Evolutionary conservation across 2,888 invertebrate species (phyloP).

Genomic region (Liodrosophila aerea): DNA sequence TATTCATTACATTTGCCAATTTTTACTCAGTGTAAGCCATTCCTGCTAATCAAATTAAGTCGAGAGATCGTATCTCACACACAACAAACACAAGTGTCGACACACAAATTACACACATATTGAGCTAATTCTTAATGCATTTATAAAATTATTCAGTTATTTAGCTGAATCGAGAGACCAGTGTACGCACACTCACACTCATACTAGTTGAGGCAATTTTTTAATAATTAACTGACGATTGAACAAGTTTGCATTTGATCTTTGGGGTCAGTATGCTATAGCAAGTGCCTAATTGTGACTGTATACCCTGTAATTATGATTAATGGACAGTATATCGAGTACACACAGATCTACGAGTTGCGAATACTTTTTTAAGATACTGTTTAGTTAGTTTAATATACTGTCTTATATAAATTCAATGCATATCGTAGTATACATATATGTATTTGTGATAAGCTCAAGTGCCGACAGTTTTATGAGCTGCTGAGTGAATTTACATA

Average conservation of each 20-base stretch:
- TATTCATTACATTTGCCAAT: background rate
- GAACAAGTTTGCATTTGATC: conserved; percentile 79
- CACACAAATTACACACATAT: conserved; percentile 59
- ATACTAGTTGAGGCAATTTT: conserved; percentile 19
- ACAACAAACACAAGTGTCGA: conserved; percentile 58
- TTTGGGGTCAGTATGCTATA: conserved; percentile 73
- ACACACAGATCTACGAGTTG: no score
- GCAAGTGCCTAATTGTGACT: conserved; percentile 69
- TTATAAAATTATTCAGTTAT: conserved; percentile 6
- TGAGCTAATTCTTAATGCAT: conserved; percentile 31
- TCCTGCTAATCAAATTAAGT: conserved; percentile 39
- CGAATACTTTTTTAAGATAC: no score
- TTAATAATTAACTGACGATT: conserved; percentile 61
- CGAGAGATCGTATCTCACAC: conserved; percentile 14
- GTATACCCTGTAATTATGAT: conserved; percentile 19
- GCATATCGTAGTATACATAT: no score
- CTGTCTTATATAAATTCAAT: no score
- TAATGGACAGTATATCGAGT: no score
- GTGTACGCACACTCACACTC: conserved; percentile 12
- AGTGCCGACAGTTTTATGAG: no score
- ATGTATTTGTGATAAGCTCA: no score
- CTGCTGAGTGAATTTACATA: background rate
- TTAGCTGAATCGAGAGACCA: conserved; percentile 23
- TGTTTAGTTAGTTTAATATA: no score
- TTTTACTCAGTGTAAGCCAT: conserved; percentile 24